Evolutionary conservation across 2,888 invertebrate species (phyloP), one percentile per base, ranked within the genome.

Genomic region (Megalurothrips usitatus): DNA sequence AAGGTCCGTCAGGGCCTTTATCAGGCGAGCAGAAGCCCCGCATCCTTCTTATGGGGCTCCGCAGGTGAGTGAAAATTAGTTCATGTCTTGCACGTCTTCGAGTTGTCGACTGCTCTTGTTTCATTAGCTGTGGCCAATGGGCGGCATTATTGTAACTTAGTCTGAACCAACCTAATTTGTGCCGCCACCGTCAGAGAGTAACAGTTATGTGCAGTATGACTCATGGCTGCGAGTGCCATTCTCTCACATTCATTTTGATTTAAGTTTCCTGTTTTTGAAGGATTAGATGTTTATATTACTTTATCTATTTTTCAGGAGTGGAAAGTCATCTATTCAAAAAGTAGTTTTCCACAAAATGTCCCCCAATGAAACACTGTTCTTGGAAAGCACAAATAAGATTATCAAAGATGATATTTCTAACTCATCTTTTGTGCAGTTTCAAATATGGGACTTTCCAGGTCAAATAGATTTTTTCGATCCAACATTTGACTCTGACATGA

Each of bases 301-400:
- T 58, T 11, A 14, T 58, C 83, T 84, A 75, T 81, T 82, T 91
- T 91, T 83, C 86, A 96, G 99, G 87, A 98, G 98, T 86, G 99
- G 99, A 79, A 99, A 99, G 88, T 98, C 99, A 80, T 99, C 99
- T 0, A 99, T 99, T 86, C 97, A 98, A 87, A 99, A 99, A 90
- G 99, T 99, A 8, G 99, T 99, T n/a, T 99, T 99, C 87, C 99
- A 99, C 88, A 99, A 99, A 89, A 99, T 99, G 97, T 98, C 99
- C 2, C 99, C 99, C 1, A 99, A 99, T 89, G 99, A 99, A 89
- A 99, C 99, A 0, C 89, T 99, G 81, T 99, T 99, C 87, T 89
- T 99, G 83, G 99, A 99, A 88, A 98, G 98, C 84, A 99, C 99
- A 80, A 98, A 97, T 87, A 97, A 99, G 91, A 97, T 99, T 84